Evolutionary conservation across 2,113 vertebrate species (phyloP).

Genomic region (Podarcis cretensis): DNA sequence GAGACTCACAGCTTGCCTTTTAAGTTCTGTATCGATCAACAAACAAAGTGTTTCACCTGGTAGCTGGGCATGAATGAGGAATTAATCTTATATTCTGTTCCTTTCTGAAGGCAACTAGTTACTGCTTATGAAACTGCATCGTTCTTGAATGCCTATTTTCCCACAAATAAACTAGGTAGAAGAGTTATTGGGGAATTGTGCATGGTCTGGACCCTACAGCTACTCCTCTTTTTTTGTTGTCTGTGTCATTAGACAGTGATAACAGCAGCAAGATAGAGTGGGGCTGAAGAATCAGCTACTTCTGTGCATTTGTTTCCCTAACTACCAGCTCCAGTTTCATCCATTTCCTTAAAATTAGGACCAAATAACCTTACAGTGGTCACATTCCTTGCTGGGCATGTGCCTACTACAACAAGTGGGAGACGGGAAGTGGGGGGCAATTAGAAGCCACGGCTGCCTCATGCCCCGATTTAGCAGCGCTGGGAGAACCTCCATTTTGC

Average conservation of each 20-base stretch:
- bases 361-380: neutral
- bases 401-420: neutral
- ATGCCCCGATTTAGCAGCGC: neutral
- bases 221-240: neutral
- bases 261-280: neutral
- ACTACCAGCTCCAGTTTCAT: neutral
- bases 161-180: neutral
- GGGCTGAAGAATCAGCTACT: neutral
- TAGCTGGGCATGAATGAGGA: neutral
- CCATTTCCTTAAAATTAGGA: neutral
- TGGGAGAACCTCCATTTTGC: neutral
- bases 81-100: neutral
- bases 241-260: neutral
- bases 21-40: neutral
- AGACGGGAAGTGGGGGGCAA: neutral
- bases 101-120: neutral
- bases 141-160: neutral
- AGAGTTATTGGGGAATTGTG: neutral
- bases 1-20: neutral
- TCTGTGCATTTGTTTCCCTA: neutral
- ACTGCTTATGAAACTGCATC: accelerated
- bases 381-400: neutral
- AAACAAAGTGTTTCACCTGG: neutral
- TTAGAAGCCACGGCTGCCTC: neutral
- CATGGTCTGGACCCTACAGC: no score